Base-by-base conservation (phyloP, 2,113 vertebrate genomes). In the Salvelinus alpinus region DNA sequence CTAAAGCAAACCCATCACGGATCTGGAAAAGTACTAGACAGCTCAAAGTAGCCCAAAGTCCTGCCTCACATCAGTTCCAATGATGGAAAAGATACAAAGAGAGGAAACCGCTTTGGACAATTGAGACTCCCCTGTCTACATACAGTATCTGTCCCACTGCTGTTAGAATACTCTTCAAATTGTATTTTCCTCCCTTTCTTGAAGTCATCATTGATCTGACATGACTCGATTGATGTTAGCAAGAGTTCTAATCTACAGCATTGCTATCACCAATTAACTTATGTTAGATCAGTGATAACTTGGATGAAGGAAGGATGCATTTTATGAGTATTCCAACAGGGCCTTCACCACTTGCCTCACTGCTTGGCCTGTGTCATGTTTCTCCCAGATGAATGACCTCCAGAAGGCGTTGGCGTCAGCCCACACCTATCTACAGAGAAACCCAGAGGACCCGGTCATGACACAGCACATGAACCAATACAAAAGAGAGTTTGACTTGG, bases 341-440 rank as follows among this genome's bases (percentile, higher is more conserved):
- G 14, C 14, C 48, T 51, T 38, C 6, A 38, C 38, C 38, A 38
- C 38, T 9, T 31, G 31, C 48, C 48, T 59, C 57, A 59, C 16
- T 59, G 5, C 57, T 59, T 22, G 8, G 59, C n/a, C 59, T 62
- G 59, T 9, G 59, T 9, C 24, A n/a, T 62, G n/a, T 24, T 62
- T 62, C n/a, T 70, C 75, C 57, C 77, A 97, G 96, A 85, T 93
- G 18, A 93, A 95, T 18, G 91, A 94, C 81, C 82, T 95, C 12
- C 95, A 96, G 89, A 95, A 92, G 65, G 95, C 95, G 0, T 88
- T 96, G 62, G 93, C 95, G 0, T 95, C 95, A 31, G 95, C 95
- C 71, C 92, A 96, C 87, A 97, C 96, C 64, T 97, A 94, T 88
- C 93, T 97, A 66, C 96, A 97, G 89, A 94, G 87, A 85, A 97